phyloP scores from a whole-genome alignment of 2,113 vertebrate species.

The Alouatta palliata region DNA sequence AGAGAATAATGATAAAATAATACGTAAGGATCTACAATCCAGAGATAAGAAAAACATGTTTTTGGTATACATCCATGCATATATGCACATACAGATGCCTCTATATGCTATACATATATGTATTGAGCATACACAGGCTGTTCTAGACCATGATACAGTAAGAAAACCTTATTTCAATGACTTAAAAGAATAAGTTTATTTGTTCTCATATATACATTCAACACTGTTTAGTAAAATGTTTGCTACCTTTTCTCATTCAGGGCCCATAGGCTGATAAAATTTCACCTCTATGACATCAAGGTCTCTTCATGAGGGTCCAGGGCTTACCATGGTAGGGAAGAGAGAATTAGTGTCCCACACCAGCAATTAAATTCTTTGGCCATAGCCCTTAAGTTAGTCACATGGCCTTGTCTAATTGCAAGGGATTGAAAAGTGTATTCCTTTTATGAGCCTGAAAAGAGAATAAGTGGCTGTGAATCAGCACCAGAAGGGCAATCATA shows the following conservation, averaged over 20 bases:
- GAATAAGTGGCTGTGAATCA: not conserved
- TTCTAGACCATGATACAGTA: not conserved
- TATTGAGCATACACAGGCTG: not conserved
- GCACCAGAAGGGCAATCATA: not conserved
- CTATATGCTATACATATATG: no score
- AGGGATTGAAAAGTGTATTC: not conserved
- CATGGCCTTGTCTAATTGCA: not conserved
- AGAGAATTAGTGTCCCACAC: fast-evolving
- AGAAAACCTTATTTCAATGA: not conserved
- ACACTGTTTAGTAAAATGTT: not conserved
- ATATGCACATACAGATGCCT: not conserved
- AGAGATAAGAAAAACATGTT: not conserved
- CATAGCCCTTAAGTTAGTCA: not conserved
- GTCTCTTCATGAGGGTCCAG: not conserved
- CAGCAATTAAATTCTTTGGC: fast-evolving
- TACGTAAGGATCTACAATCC: not conserved
- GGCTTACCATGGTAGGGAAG: fast-evolving
- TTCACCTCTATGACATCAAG: not conserved
- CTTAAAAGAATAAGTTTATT: not conserved
- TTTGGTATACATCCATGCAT: not conserved
- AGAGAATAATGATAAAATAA: not conserved
- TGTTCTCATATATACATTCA: not conserved
- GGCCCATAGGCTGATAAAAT: not conserved
- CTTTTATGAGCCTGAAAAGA: not conserved
- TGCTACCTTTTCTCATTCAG: not conserved